Conservation (phyloP, 2,113 vertebrate genomes). For the Pachypanchax playfairii region DNA sequence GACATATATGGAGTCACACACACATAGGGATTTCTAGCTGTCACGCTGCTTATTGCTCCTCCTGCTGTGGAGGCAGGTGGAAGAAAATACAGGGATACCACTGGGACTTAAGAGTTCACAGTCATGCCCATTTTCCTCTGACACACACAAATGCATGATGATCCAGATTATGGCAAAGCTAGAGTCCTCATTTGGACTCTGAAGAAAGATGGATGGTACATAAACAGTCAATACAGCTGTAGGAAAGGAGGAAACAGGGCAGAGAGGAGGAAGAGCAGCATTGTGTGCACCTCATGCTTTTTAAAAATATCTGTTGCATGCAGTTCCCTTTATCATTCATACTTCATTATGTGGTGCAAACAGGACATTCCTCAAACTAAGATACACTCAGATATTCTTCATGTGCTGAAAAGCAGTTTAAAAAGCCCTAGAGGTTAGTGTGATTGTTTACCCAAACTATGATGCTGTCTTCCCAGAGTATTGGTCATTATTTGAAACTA, state of each 20-base stretch:
- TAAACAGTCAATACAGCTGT: conserved; percentile 25
- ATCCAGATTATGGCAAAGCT: conserved; percentile 15
- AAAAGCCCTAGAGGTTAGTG: not conserved
- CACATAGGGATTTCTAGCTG: conserved; percentile 31
- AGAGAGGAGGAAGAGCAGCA: not conserved
- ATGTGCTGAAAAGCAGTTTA: not conserved
- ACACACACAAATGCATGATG: conserved; percentile 21
- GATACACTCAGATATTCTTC: not conserved
- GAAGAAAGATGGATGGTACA: conserved; percentile 43
- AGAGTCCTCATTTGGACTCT: conserved; percentile 39
- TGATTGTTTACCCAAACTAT: not conserved
- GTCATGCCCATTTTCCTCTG: not conserved
- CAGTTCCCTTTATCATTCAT: conserved; percentile 50
- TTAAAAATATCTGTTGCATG: no score
- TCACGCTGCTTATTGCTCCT: conserved; percentile 48
- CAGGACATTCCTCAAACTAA: conserved; percentile 25
- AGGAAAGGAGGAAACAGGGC: not conserved
- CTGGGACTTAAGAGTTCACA: conserved; percentile 31
- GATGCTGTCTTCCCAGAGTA: no score
- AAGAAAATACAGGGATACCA: conserved; percentile 59
- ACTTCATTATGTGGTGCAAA: conserved; percentile 50
- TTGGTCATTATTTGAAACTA: no score
- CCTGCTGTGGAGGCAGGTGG: conserved; percentile 54
- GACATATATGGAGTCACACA: conserved; percentile 58
- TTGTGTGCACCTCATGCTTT: not conserved